Conservation (phyloP, 2,797 vertebrate genomes). For the Naso thynnoides region DNA sequence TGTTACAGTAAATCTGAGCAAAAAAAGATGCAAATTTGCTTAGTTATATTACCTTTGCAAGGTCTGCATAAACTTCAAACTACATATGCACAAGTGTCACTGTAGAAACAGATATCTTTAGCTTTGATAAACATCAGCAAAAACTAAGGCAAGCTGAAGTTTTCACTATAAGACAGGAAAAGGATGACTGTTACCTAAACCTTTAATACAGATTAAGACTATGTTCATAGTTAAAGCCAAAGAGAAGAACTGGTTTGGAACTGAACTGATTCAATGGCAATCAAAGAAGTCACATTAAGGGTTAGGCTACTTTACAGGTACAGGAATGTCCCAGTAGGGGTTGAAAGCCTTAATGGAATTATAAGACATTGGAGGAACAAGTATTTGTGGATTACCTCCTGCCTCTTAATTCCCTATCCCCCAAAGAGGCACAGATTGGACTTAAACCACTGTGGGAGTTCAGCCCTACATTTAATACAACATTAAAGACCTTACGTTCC, state of each 20-base stretch:
- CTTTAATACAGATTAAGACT: conserved; percentile 10
- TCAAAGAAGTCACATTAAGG: conserved; percentile 21
- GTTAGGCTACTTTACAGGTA: conserved; percentile 47
- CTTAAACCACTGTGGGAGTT: conserved; percentile 47
- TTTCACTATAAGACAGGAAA: background rate
- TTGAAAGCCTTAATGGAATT: conserved; percentile 64
- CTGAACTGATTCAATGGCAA: conserved; percentile 41
- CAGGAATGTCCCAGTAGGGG: conserved; percentile 32
- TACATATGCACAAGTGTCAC: conserved; percentile 1
- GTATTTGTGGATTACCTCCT: conserved; percentile 67
- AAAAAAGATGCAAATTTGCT: background rate
- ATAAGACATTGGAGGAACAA: conserved; percentile 62
- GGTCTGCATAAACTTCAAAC: conserved; percentile 6
- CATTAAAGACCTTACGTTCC: conserved; percentile 41
- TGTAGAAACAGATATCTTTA: background rate
- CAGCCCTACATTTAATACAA: conserved; percentile 40
- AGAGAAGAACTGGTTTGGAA: conserved; percentile 21
- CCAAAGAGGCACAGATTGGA: conserved; percentile 60
- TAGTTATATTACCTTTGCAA: conserved; percentile 14
- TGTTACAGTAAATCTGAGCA: background rate
- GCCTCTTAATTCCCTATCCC: conserved; percentile 58
- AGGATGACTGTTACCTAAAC: conserved; percentile 1
- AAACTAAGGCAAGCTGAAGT: background rate
- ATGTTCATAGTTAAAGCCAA: background rate
- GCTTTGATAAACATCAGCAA: conserved; percentile 8